These are phyloP conservation scores for Paedocypris micromegethes DNA, from an alignment of 2,797 vertebrate species.

Conservation along the genomic window DNA sequence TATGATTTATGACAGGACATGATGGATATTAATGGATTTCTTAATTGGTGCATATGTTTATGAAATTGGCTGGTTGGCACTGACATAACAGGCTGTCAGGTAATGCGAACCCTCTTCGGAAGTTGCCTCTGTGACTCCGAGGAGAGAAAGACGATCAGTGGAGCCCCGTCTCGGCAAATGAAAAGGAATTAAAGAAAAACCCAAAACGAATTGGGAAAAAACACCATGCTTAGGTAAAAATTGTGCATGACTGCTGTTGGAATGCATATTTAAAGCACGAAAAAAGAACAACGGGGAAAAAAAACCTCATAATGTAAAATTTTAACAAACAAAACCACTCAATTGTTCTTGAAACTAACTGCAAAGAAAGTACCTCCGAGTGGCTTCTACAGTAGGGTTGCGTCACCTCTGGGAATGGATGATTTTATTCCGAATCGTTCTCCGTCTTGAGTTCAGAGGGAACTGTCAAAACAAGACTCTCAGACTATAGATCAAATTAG, in stretches of 20 bases:
- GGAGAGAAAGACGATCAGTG: slow-evolving; percentile 15
- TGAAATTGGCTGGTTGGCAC: slow-evolving; percentile 62
- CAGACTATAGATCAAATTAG: slow-evolving; percentile 31
- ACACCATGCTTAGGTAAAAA: slow-evolving; percentile 32
- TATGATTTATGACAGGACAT: slow-evolving; percentile 72
- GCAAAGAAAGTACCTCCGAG: slow-evolving; percentile 29
- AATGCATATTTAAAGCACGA: slow-evolving; percentile 39
- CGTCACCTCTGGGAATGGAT: slow-evolving; percentile 11
- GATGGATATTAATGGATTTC: slow-evolving; percentile 76
- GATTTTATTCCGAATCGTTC: slow-evolving; percentile 13
- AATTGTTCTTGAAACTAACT: slow-evolving; percentile 28
- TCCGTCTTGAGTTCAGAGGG: slow-evolving; percentile 11
- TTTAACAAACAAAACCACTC: slow-evolving; percentile 32
- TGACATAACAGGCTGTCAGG: slow-evolving; percentile 59
- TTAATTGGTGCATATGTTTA: slow-evolving; percentile 72
- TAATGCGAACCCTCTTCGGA: slow-evolving; percentile 49
- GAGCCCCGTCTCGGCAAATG: slow-evolving; percentile 11
- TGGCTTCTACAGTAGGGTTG: slow-evolving; percentile 12
- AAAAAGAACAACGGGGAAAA: slow-evolving; percentile 25
- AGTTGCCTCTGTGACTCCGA: slow-evolving; percentile 32
- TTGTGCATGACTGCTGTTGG: slow-evolving; percentile 27
- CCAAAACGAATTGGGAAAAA: slow-evolving; percentile 3
- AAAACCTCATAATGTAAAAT: slow-evolving; percentile 27
- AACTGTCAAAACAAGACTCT: slow-evolving; percentile 31
- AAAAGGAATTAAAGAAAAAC: slow-evolving; percentile 18